These are phyloP conservation scores for Enteromius thamalakanensis DNA, from an alignment of 2,797 vertebrate genomes.

Conservation along the genomic window DNA sequence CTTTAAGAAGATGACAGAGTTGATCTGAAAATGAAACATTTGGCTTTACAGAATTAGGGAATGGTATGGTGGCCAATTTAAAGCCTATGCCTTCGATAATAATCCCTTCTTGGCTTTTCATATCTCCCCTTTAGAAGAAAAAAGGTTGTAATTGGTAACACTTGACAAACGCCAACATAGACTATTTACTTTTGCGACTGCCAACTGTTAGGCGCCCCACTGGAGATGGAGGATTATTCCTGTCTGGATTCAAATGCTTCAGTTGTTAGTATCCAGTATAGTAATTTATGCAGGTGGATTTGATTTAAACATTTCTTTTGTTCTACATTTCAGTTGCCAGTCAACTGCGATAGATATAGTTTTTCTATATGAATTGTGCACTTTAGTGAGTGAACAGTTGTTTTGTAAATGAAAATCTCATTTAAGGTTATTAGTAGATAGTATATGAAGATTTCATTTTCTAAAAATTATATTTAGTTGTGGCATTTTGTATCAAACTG, in stretches of 20 bases:
- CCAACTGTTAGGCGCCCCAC: conserved; percentile 16
- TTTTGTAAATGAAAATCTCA: background rate
- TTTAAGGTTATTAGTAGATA: background rate
- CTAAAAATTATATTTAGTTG: background rate
- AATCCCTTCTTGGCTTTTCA: conserved; percentile 13
- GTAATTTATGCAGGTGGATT: conserved; percentile 12
- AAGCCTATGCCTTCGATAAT: background rate
- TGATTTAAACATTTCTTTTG: conserved; percentile 15
- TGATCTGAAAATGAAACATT: conserved; percentile 13
- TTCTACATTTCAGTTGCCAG: conserved; percentile 3
- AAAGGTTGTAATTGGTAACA: conserved; percentile 25
- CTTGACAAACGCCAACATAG: conserved; percentile 22
- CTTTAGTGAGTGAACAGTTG: background rate
- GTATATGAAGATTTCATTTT: background rate
- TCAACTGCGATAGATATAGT: background rate
- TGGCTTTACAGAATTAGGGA: conserved; percentile 24
- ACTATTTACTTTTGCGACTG: conserved; percentile 7
- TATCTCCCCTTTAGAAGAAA: conserved; percentile 9
- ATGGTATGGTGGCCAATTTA: conserved; percentile 9
- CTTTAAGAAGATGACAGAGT: conserved; percentile 27
- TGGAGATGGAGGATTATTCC: conserved; percentile 22
- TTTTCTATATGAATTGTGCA: background rate
- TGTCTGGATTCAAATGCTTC: conserved; percentile 21
- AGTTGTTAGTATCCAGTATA: conserved; percentile 16
- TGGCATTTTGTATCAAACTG: background rate